Base-by-base conservation (phyloP, 2,888 invertebrate genomes). In the Xylota sylvarum region DNA sequence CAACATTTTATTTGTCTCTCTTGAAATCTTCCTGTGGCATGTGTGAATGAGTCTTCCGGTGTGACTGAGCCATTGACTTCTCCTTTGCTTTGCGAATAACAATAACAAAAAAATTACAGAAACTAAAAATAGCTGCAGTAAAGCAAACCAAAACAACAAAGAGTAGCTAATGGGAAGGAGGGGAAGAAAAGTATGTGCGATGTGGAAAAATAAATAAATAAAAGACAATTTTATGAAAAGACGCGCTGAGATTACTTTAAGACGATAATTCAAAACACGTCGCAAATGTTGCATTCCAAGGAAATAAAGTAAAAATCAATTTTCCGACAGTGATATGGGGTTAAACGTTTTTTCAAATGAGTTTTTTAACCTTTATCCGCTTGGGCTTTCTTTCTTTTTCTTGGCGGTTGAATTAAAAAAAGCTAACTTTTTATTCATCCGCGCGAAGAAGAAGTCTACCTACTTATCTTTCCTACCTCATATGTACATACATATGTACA, bases 61-160 rank as follows among this genome's bases (percentile, higher is more conserved):
- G 78, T 65, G 62, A 4, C 72, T 17, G 19, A 83, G 65, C 73
- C 83, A 83, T 67, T 79, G 83, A 83, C 67, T 73, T 32, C 56
- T 55, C 37, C 56, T 56, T 32, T 30, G 48, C 14, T 19, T 12
- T 23, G 17, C 67, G 56, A 48, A 72, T 58, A 64, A 83, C 65
- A 77, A 82, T 60, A 78, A 78, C 82, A 70, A 37, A 72, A 35
- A 60, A 78, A 69, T 77, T 67, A 77, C 67, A 67, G 27, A 48
- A 73, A 37, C 65, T 73, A 67, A 58, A 78, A 83, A 67, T 83
- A 73, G 56, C 72, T 78, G 5, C 27, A 52, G 7, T 6, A 17
- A 43, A n/a, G n/a, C n/a, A n/a, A 48, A 19, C 48, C 14, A 46
- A 1, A 76, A n/a, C 50, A 14, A 17, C 7, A 43, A 5, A 30